A percentile compares a stretch with the other conserved stretches of the same genome.
phyloP scores from a whole-genome alignment of 2,888 invertebrate species.

The Troides oblongomaculatus region DNA sequence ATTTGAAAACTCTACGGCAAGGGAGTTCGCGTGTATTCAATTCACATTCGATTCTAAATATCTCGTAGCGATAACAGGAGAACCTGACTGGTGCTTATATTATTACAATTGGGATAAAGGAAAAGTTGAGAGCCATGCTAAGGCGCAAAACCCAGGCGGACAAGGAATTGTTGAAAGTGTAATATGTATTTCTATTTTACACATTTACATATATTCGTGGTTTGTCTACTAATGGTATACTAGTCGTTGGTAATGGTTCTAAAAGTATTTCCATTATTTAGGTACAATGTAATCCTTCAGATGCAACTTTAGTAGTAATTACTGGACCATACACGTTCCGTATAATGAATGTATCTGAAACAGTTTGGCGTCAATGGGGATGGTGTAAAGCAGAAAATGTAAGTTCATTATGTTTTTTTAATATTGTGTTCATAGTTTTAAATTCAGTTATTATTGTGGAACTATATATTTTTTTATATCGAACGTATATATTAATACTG shows the following conservation, averaged over 20 bases:
- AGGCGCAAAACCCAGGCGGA: slow-evolving; percentile 85
- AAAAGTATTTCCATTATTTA: slow-evolving; percentile 44
- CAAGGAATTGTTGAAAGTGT: slow-evolving; percentile 81
- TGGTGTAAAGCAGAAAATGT: slow-evolving; percentile 89
- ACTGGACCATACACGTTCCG: slow-evolving; percentile 84
- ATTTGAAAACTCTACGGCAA: slow-evolving; percentile 78
- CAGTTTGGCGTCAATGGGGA: slow-evolving; percentile 90
- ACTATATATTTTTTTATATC: no score
- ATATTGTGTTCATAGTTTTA: no score
- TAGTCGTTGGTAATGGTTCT: no score
- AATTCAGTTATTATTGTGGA: no score
- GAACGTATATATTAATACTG: no score
- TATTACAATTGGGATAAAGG: slow-evolving; percentile 91
- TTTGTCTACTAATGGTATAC: no score
- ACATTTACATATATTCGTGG: no score
- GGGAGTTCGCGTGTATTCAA: slow-evolving; percentile 84
- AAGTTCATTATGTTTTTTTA: slow-evolving; percentile 35
- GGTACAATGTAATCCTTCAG: slow-evolving; percentile 89
- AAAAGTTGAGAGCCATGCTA: slow-evolving; percentile 87
- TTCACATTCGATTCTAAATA: slow-evolving; percentile 92
- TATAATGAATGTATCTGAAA: slow-evolving; percentile 87
- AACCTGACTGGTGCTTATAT: slow-evolving; percentile 90
- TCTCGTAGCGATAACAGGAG: slow-evolving; percentile 88
- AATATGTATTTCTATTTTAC: slow-evolving; percentile 35
- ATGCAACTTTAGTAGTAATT: slow-evolving; percentile 86